A percentile compares a stretch with the other conserved stretches of the same genome.
phyloP scores from a whole-genome alignment of 23 tunicate genomes.

The Halocynthia roretzi region DNA sequence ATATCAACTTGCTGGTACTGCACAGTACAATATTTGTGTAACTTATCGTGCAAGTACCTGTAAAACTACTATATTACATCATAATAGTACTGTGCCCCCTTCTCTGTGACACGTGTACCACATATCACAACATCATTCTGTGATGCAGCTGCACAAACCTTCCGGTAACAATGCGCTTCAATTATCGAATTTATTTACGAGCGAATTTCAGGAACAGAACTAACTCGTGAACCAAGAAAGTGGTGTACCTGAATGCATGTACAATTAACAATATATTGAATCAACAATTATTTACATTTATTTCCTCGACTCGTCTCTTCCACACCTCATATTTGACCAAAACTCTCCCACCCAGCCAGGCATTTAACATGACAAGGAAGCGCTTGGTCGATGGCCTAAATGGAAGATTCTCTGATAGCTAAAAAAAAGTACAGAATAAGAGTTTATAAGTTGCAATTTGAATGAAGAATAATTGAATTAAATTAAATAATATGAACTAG shows the following conservation, averaged over 20 bases:
- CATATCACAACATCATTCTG: background rate
- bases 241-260: too few relatives aligned
- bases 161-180: too few relatives aligned
- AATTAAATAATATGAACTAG: background rate
- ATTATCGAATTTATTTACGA: too few relatives aligned
- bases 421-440: background rate
- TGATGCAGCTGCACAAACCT: background rate
- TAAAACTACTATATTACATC: too few relatives aligned
- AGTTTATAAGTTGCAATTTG: background rate
- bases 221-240: too few relatives aligned
- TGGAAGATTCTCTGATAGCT: constrained; percentile 44
- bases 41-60: too few relatives aligned
- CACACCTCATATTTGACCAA: constrained; percentile 30
- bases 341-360: constrained; percentile 31
- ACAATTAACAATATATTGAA: too few relatives aligned
- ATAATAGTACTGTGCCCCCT: too few relatives aligned
- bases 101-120: background rate
- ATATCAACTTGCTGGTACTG: too few relatives aligned
- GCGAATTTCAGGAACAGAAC: background rate
- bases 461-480: background rate
- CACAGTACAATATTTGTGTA: too few relatives aligned
- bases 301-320: constrained; percentile 23
- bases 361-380: constrained; percentile 26
- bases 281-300: background rate
- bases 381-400: constrained; percentile 25